Evolutionary conservation across 2,888 invertebrate genomes (phyloP), one percentile per base, ranked within the genome.

Genomic region (Spilosoma lubricipeda): DNA sequence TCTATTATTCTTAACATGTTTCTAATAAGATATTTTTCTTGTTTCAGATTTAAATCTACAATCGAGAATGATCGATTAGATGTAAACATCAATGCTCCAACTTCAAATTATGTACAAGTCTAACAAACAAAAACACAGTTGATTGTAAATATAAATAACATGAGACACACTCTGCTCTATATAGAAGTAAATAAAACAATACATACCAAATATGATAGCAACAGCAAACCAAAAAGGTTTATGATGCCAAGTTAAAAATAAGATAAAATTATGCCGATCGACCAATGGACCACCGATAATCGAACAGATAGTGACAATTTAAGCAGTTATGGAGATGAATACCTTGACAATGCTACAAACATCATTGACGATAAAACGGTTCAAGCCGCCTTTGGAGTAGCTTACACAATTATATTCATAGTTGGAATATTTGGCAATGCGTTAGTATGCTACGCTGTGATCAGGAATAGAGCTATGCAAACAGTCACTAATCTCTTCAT

Each of bases 401-500:
- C 98, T 65, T 99, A 99, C 92, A 96, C 97, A 3, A 94, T 97
- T 42, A 98, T 99, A 82, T 99, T 99, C 89, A 93, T 97, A 11
- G 95, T 98, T 36, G 99, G 99, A 4, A 95, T 98, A 52, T 97
- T 97, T 86, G 98, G 98, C 2, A 98, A 98, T 89, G 97, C 97
- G n/a, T 94, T 99, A 73, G 98, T 99, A 71, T 98, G 98, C 86
- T 98, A 97, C 91, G 98, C 98, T 15, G 98, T 99, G 20, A 97
- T 97, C 76, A 96, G 98, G 68, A 98, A 98, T 91, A 97, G 97
- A 86, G 97, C 97, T 78, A 99, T 99, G 98, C 98, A 98, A 94
- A 98, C 98, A 0, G 98, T 99, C 81, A 99, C 99, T 80, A 99
- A 99, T 94, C 96, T 98, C 77, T 99, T 99, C 95, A 99, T 99